Conservation (phyloP, 2,113 vertebrate genomes). For the Vireo altiloquus region DNA sequence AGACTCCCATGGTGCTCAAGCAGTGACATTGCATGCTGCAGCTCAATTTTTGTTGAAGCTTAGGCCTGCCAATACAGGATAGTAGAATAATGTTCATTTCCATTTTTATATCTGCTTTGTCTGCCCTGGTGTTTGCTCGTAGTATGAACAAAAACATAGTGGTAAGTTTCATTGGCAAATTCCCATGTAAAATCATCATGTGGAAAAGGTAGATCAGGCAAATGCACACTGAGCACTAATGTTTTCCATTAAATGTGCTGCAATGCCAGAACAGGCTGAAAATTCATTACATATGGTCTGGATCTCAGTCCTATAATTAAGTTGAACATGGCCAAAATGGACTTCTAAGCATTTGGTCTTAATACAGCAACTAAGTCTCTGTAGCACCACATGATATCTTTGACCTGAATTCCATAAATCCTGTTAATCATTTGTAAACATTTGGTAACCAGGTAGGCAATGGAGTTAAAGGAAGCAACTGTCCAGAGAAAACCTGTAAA, state of each 20-base stretch:
- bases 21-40: background rate
- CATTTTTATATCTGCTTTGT: background rate
- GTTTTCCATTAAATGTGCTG: background rate
- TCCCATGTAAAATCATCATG: background rate
- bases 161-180: background rate
- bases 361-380: background rate
- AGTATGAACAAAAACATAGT: background rate
- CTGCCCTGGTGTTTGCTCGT: background rate
- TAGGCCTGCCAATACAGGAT: background rate
- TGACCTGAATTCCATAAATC: background rate
- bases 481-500: background rate
- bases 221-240: background rate
- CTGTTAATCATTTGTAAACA: background rate
- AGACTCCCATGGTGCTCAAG: background rate
- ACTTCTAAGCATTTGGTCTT: background rate
- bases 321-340: background rate
- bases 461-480: background rate
- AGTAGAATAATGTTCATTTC: background rate
- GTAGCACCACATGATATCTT: accelerated
- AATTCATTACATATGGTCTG: background rate
- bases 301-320: background rate
- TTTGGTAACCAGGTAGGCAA: background rate
- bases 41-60: background rate
- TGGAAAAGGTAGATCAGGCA: background rate
- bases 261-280: background rate